phyloP scores from a whole-genome alignment of 2,797 vertebrate genomes.

The Echiichthys vipera region DNA sequence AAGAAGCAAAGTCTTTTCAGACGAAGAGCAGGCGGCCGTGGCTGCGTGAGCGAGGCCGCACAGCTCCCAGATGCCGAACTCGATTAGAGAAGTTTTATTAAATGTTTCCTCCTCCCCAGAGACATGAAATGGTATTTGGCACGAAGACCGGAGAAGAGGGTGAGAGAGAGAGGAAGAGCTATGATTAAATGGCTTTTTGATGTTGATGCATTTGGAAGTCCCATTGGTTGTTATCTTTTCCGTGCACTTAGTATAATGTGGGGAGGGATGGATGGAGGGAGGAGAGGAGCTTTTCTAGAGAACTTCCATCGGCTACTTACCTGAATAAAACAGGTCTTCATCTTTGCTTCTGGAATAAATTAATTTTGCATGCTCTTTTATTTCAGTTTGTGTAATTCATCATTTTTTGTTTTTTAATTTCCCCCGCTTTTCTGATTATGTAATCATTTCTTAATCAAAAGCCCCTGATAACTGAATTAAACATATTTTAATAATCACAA shows the following conservation, averaged over 20 bases:
- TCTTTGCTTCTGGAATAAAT: background rate
- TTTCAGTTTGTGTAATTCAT: background rate
- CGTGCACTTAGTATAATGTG: slow-evolving; percentile 67
- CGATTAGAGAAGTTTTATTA: slow-evolving; percentile 75
- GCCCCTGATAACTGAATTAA: background rate
- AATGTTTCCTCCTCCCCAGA: slow-evolving; percentile 70
- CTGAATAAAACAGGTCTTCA: slow-evolving; percentile 8
- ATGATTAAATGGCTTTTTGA: slow-evolving; percentile 80
- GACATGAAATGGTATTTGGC: slow-evolving; percentile 71
- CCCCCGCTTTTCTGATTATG: background rate
- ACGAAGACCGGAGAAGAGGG: slow-evolving; percentile 27
- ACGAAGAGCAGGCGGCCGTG: slow-evolving; percentile 23
- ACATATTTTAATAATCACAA: background rate
- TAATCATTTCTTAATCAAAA: background rate
- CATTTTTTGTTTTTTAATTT: background rate
- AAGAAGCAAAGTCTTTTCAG: background rate
- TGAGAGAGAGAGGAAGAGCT: slow-evolving; percentile 29
- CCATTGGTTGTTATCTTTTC: slow-evolving; percentile 73
- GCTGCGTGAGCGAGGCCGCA: slow-evolving; percentile 11
- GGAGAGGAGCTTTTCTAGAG: slow-evolving; percentile 16
- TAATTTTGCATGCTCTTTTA: background rate
- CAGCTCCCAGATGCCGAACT: slow-evolving; percentile 45
- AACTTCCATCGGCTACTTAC: slow-evolving; percentile 21
- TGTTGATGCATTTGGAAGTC: slow-evolving; percentile 74
- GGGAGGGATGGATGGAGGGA: slow-evolving; percentile 28